A percentile compares a stretch with the other conserved stretches of the same genome.
phyloP scores from a whole-genome alignment of 2,113 vertebrate genomes.

The Genyomyrus donnyi region DNA sequence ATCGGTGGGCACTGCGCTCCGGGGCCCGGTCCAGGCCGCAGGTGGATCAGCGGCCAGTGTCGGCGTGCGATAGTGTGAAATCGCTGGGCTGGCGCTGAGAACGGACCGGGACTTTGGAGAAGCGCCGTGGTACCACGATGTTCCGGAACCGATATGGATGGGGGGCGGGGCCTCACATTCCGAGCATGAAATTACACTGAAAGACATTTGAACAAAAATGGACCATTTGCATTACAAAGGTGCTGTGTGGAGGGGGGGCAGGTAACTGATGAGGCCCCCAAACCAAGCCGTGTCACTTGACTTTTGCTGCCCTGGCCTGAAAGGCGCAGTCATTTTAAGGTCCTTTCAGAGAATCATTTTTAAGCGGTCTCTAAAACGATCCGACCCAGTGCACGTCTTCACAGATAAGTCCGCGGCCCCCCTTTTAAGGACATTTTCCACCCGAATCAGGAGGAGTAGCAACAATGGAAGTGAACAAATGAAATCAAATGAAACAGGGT shows the following conservation, averaged over 20 bases:
- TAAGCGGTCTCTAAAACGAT: conserved; percentile 36
- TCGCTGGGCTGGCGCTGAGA: neutral
- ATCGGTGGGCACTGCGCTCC: neutral
- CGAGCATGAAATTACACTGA: conserved; percentile 28
- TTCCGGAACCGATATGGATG: neutral
- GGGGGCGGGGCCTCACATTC: neutral
- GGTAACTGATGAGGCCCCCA: neutral
- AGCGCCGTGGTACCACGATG: neutral
- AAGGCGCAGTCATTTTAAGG: neutral
- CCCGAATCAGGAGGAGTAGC: conserved; percentile 57
- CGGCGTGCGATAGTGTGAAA: neutral
- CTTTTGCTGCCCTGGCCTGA: neutral
- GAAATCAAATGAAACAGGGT: conserved; percentile 71
- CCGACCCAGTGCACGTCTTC: conserved; percentile 41
- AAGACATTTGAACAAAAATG: neutral
- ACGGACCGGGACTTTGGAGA: neutral
- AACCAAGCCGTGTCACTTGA: neutral
- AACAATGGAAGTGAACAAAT: conserved; percentile 67
- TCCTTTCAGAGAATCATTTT: neutral
- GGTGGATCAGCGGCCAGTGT: neutral
- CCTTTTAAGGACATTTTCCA: conserved; percentile 41
- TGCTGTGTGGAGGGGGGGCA: neutral
- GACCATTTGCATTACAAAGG: neutral
- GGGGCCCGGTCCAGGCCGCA: neutral
- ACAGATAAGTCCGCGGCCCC: conserved; percentile 45